Evolutionary conservation across 2,888 invertebrate species (phyloP).

Genomic region (Drosophila parthenogenetica): DNA sequence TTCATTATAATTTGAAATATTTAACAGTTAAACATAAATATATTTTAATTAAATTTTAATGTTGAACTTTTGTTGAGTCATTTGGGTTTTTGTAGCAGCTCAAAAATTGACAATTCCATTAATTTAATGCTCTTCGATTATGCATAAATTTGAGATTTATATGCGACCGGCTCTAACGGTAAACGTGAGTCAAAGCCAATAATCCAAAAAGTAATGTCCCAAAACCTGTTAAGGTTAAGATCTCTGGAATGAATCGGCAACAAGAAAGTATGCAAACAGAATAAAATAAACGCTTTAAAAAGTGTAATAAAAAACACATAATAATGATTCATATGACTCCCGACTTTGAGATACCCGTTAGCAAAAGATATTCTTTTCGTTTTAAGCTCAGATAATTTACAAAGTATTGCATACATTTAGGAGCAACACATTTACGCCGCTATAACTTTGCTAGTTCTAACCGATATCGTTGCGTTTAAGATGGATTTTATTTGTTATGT

Average conservation of each 20-base stretch:
- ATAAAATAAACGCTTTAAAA: neutral
- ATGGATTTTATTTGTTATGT: too few relatives aligned
- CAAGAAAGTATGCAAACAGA: slow-evolving; percentile 17
- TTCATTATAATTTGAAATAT: slow-evolving; percentile 2
- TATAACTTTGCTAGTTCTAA: too few relatives aligned
- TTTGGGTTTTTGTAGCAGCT: neutral
- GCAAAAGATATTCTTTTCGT: neutral
- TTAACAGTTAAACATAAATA: slow-evolving; percentile 1
- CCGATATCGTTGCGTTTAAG: too few relatives aligned
- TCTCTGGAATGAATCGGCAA: slow-evolving; percentile 43
- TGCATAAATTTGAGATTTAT: slow-evolving; percentile 57
- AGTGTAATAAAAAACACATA: neutral
- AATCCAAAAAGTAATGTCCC: slow-evolving; percentile 46
- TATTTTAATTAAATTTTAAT: slow-evolving; percentile 1
- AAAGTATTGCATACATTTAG: too few relatives aligned
- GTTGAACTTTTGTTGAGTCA: slow-evolving; percentile 26
- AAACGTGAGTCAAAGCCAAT: slow-evolving; percentile 60
- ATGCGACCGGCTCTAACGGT: slow-evolving; percentile 59
- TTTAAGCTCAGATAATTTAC: too few relatives aligned
- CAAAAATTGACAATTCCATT: slow-evolving; percentile 30
- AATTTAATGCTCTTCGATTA: slow-evolving; percentile 49
- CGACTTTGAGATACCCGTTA: neutral
- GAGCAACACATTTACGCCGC: too few relatives aligned
- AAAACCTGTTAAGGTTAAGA: slow-evolving; percentile 51
- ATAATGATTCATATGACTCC: neutral